Evolutionary conservation across 2,888 invertebrate genomes (phyloP).

Genomic region (Cheiracanthium punctorium): DNA sequence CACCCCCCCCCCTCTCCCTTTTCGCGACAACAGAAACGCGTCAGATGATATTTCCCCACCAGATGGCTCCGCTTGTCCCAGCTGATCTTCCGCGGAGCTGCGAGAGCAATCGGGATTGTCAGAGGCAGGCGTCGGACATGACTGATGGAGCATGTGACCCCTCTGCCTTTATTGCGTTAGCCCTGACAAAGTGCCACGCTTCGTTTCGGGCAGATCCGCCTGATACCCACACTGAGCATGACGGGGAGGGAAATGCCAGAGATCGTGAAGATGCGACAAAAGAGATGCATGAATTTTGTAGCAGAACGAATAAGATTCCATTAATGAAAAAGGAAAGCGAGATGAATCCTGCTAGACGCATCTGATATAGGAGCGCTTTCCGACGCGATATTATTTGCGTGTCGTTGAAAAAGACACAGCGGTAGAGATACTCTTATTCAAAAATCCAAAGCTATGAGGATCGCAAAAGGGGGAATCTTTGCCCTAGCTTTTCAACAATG

Average conservation of each 20-base stretch:
- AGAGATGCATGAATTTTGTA: too few species aligned
- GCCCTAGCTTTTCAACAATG: too few species aligned
- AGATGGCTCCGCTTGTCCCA: constrained; percentile 56
- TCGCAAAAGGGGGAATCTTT: too few species aligned
- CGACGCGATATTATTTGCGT: too few species aligned
- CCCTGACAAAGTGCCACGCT: constrained; percentile 52
- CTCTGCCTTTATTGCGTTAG: constrained; percentile 60
- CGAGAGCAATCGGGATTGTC: constrained; percentile 37
- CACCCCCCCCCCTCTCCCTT: too few species aligned
- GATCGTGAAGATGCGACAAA: background rate
- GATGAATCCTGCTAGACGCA: too few species aligned
- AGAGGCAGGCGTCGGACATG: constrained; percentile 37
- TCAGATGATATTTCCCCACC: constrained; percentile 14
- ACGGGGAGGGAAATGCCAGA: background rate
- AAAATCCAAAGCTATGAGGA: too few species aligned
- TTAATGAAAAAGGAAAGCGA: too few species aligned
- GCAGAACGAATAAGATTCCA: background rate
- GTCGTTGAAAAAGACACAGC: too few species aligned
- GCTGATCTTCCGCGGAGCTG: constrained; percentile 9
- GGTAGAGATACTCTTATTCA: too few species aligned
- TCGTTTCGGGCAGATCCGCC: constrained; percentile 14
- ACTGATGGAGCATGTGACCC: constrained; percentile 59
- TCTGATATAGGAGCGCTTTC: too few species aligned
- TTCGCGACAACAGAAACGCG: too few species aligned
- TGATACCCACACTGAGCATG: background rate